phyloP scores from a whole-genome alignment of 1,140 invertebrate species.

The Chrysoperla carnea region DNA sequence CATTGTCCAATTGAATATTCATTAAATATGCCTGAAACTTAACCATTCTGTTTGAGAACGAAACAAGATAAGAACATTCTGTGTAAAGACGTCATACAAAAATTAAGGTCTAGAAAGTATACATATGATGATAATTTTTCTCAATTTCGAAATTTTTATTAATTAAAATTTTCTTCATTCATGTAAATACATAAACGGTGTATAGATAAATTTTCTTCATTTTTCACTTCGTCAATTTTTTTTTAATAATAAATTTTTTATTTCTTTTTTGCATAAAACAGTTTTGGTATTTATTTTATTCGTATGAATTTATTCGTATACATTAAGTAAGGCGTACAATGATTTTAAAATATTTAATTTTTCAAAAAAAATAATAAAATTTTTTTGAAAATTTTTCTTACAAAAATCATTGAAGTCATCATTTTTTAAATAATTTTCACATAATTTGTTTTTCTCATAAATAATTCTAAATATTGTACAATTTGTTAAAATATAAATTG shows the following conservation, averaged over 20 bases:
- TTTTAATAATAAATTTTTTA: not conserved
- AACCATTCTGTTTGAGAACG: too few species aligned
- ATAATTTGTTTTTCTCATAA: not conserved
- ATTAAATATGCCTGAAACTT: too few species aligned
- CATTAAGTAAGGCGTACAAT: not conserved
- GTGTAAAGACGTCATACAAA: too few species aligned
- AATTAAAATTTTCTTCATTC: not conserved
- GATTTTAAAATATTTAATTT: not conserved
- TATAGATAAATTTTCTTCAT: not conserved
- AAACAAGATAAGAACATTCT: too few species aligned
- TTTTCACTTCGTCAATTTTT: not conserved
- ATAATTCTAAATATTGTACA: not conserved
- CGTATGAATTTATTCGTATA: not conserved
- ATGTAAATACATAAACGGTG: not conserved
- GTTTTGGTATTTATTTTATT: not conserved
- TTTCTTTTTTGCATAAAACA: not conserved
- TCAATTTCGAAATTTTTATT: not conserved
- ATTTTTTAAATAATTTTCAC: not conserved
- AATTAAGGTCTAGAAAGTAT: too few species aligned
- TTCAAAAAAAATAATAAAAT: not conserved
- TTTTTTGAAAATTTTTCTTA: not conserved
- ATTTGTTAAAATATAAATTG: not conserved
- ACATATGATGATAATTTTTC: not conserved
- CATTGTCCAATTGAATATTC: too few species aligned
- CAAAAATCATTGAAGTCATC: not conserved